A percentile compares a stretch with the other conserved stretches of the same genome.
Evolutionary conservation across 2,113 vertebrate species (phyloP).

Genomic region (Microtus ochrogaster): DNA sequence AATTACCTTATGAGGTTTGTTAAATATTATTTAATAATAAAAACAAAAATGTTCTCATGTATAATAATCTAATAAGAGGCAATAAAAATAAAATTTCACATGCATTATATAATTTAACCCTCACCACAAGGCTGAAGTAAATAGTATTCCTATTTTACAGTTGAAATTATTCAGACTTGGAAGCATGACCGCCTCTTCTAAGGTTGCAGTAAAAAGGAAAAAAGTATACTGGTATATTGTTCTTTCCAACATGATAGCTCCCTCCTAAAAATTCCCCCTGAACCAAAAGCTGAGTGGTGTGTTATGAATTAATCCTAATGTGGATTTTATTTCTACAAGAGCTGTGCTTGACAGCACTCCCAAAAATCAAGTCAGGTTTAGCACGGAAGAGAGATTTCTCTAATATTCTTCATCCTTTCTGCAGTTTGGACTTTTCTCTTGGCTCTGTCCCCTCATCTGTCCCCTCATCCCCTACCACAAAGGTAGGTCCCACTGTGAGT

Average conservation of each 20-base stretch:
- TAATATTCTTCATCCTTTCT: conserved; percentile 62
- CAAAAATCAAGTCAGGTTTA: conserved; percentile 58
- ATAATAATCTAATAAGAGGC: neutral
- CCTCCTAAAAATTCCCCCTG: neutral
- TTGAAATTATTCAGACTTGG: conserved; percentile 41
- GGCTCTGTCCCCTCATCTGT: conserved; percentile 65
- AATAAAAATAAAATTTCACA: neutral
- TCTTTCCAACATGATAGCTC: neutral
- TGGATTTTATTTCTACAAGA: neutral
- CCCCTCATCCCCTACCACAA: conserved; percentile 60
- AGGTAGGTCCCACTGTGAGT: neutral
- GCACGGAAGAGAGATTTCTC: conserved; percentile 35
- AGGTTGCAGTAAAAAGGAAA: neutral
- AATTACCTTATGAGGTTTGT: neutral
- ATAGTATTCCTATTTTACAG: conserved; percentile 34
- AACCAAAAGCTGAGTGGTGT: neutral
- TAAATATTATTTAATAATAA: conserved; percentile 47
- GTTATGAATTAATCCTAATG: conserved; percentile 28
- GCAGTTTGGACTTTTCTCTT: conserved; percentile 63
- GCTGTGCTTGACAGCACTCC: neutral
- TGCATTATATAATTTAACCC: neutral
- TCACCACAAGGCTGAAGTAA: neutral
- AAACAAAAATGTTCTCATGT: conserved; percentile 53
- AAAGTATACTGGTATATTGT: neutral
- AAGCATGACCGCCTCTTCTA: neutral